Evolutionary conservation across 2,888 invertebrate species (phyloP), one percentile per base, ranked within the genome.

Genomic region (Lithophane socia): DNA sequence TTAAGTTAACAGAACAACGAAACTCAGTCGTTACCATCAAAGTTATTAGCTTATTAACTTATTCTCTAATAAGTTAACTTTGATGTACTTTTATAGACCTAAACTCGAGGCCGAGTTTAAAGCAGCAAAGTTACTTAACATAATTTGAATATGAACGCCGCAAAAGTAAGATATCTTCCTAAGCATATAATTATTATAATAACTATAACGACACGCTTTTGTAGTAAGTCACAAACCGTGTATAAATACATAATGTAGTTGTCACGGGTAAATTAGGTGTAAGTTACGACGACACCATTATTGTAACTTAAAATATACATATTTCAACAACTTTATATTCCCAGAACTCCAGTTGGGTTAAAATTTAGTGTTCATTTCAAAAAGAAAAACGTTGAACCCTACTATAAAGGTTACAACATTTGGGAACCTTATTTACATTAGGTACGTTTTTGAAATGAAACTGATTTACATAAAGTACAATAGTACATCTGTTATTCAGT

Each of bases 401-500:
- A 73, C 72, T 79, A 72, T 83, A 82, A 81, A 80, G 80, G 77
- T 86, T 84, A 85, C 79, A 88, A 78, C 84, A 85, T 81, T 88
- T 80, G 86, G 84, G 83, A 86, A 83, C 86, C 87, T 88, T 88
- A 88, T 91, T 91, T 89, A 90, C 84, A 88, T 89, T 87, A 87
- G 83, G 86, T 87, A 86, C 87, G 84, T 81, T 91, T 89, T 91
- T 90, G 84, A 90, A 92, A 92, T 87, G 90, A 89, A 90, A 87
- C 88, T 92, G 90, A 93, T 95, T 95, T 94, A 92, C 92, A 94
- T 94, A 93, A 94, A 93, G 91, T 92, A 94, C 93, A 92, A 92
- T 93, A 92, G 92, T 94, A 93, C 93, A 93, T 93, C 93, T 93
- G 93, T 92, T 93, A 93, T 93, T 92, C 93, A 92, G 93, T 93